Evolutionary conservation across 2,113 vertebrate genomes (phyloP).

Genomic region (Psilopsiagon aymara): DNA sequence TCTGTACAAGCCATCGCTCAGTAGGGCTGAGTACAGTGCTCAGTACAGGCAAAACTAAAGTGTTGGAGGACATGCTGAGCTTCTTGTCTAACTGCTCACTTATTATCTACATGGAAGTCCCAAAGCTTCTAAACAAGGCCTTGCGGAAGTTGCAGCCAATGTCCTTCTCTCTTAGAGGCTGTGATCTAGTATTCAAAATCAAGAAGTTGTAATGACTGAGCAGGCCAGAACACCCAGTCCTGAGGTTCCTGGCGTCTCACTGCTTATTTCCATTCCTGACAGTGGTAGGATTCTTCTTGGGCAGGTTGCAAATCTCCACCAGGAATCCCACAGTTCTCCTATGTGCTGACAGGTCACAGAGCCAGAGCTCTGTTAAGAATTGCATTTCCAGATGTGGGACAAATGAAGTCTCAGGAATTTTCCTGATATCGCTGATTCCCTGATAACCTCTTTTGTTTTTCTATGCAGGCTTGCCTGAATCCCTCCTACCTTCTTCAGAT

Average conservation of each 20-base stretch:
- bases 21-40: background rate
- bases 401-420: slow-evolving; percentile 8
- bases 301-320: background rate
- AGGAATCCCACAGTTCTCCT: background rate
- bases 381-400: background rate
- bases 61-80: background rate
- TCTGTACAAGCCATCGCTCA: background rate
- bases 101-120: background rate
- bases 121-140: background rate
- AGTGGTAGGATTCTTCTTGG: background rate
- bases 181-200: background rate
- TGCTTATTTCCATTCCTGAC: background rate
- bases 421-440: background rate
- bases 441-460: background rate
- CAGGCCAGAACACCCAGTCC: background rate
- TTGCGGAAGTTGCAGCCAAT: background rate
- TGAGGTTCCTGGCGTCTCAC: background rate
- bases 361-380: background rate
- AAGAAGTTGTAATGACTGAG: background rate
- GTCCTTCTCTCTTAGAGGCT: background rate
- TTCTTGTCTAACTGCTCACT: background rate
- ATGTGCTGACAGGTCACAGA: background rate
- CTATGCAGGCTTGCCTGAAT: background rate
- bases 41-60: background rate
- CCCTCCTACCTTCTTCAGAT: slow-evolving; percentile 14